Conservation (phyloP, 2,797 vertebrate species). For the Tachyglossus aculeatus region DNA sequence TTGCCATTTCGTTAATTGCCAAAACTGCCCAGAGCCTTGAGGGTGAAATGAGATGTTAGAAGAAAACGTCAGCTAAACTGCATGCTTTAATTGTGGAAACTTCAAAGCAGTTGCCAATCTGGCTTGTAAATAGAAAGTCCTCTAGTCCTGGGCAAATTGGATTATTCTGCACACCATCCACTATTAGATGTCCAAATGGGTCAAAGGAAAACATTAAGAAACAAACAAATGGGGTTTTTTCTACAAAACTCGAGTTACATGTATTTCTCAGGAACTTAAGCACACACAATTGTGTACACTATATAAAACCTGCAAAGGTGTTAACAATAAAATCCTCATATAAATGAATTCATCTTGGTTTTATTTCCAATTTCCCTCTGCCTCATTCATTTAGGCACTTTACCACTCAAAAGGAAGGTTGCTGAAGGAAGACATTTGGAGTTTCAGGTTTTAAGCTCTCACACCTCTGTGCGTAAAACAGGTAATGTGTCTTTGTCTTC, state of each 20-base stretch:
- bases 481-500: neutral
- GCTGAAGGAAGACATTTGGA: neutral
- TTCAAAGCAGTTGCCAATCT: conserved; percentile 40
- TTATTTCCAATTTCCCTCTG: neutral
- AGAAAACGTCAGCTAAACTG: conserved; percentile 45
- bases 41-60: conserved; percentile 41
- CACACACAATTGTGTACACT: conserved; percentile 12
- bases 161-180: conserved; percentile 21
- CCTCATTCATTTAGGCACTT: neutral
- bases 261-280: neutral
- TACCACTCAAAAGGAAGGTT: neutral
- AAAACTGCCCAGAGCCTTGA: conserved; percentile 23
- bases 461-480: neutral
- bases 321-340: neutral
- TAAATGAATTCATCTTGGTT: neutral
- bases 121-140: neutral
- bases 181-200: conserved; percentile 23
- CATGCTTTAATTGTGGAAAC: conserved; percentile 49
- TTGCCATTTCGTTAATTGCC: neutral
- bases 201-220: conserved; percentile 28
- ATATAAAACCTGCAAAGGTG: neutral
- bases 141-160: conserved; percentile 32
- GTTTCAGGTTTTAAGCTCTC: neutral
- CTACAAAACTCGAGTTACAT: conserved; percentile 34
- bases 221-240: too few species aligned